Base-by-base conservation (phyloP, 1,140 invertebrate genomes). In the Heliconius hewitsoni region DNA sequence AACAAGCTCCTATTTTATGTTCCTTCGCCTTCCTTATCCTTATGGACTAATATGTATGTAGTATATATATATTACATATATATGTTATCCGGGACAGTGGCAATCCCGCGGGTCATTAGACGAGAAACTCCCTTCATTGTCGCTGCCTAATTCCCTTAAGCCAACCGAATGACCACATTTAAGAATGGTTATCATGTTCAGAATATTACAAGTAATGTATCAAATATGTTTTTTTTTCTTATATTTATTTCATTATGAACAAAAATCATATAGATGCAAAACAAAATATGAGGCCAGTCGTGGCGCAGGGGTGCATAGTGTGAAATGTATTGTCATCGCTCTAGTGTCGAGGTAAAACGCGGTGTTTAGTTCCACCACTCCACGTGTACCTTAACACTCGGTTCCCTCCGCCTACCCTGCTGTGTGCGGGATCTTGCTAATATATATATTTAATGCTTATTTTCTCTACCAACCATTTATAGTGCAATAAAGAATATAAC, bases 41-140 rank as follows among this genome's bases (percentile, higher is more conserved):
- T 13, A 27, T n/a, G 57, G 57, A 27, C 57, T 30, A 11, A 27
- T 66, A 66, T 66, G 57, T 27, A 66, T 30, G 18, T 57, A 2
- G 1, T 57, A 27, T 27, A n/a, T 66, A 13, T 13, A 46, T 46
- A 37, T 37, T 37, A 46, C 11, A 46, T 46, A 46, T 46, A 46
- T 46, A 46, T 74, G 19, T n/a, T 66, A 42, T 23, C 39, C 23
- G 34, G 46, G 57, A 4, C 6, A 42, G 57, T 76, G 23, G 34
- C 18, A 66, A 70, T 76, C 23, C 74, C 57, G 37, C 19, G 30
- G 74, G 19, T 70, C 34, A 66, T 76, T 70, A 76, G 66, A 66
- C 57, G 57, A 70, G 57, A 76, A 76, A 76, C 19, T 76, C 34
- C 60, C 23, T 13, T 46, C n/a, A 76, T 70, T 70, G 11, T 75